These are phyloP conservation scores for Thereva unica DNA, from an alignment of 2,888 invertebrate genomes.

Conservation along the genomic window DNA sequence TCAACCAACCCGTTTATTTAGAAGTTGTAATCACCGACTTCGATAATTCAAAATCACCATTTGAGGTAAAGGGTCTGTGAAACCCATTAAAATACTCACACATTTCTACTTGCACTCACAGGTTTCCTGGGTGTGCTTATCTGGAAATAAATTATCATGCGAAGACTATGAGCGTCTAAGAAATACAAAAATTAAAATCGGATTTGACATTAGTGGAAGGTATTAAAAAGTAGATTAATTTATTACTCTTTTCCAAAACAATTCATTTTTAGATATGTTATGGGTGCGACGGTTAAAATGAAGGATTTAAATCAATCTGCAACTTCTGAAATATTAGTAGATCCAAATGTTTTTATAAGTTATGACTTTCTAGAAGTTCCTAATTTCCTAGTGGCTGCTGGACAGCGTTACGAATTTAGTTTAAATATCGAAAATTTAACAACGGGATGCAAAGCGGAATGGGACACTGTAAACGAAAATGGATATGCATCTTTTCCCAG, in stretches of 20 bases:
- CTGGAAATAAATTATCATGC: neutral
- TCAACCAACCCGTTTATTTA: neutral
- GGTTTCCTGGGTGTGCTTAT: constrained; percentile 8
- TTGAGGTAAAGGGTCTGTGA: neutral
- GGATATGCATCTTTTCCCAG: constrained; percentile 12
- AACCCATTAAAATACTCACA: neutral
- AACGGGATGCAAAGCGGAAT: constrained; percentile 7
- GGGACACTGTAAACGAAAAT: neutral
- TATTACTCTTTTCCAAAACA: neutral
- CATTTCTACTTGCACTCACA: neutral
- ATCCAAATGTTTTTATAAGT: neutral
- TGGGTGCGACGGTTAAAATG: constrained; percentile 13
- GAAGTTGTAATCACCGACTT: constrained; percentile 15
- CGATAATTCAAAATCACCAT: neutral
- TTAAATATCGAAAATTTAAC: constrained; percentile 9
- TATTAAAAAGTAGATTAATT: neutral
- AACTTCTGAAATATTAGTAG: neutral
- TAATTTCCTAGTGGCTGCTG: neutral
- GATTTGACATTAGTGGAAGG: constrained; percentile 8
- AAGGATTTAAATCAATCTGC: neutral
- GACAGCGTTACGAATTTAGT: neutral
- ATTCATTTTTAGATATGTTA: constrained; percentile 10
- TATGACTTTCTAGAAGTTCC: constrained; percentile 13
- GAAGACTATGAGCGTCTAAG: neutral
- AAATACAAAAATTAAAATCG: constrained; percentile 9